Base-by-base conservation (phyloP, 1,140 invertebrate species). In the Hycleus phaleratus region DNA sequence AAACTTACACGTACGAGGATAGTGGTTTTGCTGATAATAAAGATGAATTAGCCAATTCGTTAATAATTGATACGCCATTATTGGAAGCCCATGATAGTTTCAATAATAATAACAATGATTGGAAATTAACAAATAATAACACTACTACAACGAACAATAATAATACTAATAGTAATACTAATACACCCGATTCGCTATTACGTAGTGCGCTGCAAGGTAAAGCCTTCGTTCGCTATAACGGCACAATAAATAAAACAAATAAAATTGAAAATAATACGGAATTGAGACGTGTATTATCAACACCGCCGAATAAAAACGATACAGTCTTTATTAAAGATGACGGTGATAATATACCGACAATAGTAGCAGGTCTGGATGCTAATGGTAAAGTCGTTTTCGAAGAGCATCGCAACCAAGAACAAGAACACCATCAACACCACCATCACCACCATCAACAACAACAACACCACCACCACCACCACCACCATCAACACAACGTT, bases 181-280 rank as follows among this genome's bases (percentile, higher is more conserved):
- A 81, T 26, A 77, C 80, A 0, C 79, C 82, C 7, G 87, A 91
- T 64, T 90, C 88, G 25, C 72, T 92, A 49, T 71, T 92, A 57
- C 75, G 90, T 60, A 90, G 85, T 70, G 90, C 89, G 7, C 78
- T 92, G 24, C 88, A 91, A 70, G 90, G 89, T 1, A 83, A 79
- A 77, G 78, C 71, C 50, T 82, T 76, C 63, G 73, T 80, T 57
- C 76, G 75, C 70, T 85, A 83, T 75, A 82, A 74, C 73, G 72
- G 69, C 39, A 61, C 63, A 7, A 48, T 65, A 6, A 71, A 65
- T 61, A 55, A 47, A 40, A 62, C 60, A 38, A 63, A 61, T 24
- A 52, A 68, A 46, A 68, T 75, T 6, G 78, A 77, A 46, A 69
- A 61, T 32, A 77, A 78, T 38, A 71, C 72, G 2, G 76, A 79